These are phyloP conservation scores for Crotalus horridus DNA, from an alignment of 2,113 vertebrate species.

Conservation along the genomic window DNA sequence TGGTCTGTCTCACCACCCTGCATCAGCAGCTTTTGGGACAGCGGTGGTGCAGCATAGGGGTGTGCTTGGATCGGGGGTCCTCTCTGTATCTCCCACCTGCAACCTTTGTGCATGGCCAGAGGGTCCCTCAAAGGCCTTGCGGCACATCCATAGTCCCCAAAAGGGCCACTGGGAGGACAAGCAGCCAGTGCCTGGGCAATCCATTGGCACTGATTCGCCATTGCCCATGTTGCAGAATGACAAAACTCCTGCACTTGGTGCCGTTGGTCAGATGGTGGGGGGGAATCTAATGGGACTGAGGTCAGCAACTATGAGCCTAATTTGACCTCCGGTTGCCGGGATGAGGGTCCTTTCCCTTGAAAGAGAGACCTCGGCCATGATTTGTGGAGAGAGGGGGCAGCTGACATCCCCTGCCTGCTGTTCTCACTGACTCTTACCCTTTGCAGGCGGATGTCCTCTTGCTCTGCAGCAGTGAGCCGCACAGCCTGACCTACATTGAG, in stretches of 20 bases:
- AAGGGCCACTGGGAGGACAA: background rate
- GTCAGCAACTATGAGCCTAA: background rate
- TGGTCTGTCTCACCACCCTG: background rate
- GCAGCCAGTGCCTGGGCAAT: background rate
- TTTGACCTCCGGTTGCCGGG: background rate
- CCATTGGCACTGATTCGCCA: background rate
- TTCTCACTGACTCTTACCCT: conserved; percentile 6
- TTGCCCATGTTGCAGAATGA: background rate
- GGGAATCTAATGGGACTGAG: background rate
- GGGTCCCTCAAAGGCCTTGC: background rate
- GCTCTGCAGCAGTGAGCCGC: conserved; percentile 91
- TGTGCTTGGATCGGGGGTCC: background rate
- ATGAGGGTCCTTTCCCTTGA: background rate
- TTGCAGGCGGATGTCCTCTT: conserved; percentile 87
- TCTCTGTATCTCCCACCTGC: background rate
- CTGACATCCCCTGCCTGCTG: background rate
- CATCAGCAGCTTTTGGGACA: background rate
- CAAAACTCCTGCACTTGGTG: background rate
- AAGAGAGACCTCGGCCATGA: background rate
- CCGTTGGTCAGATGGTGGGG: background rate
- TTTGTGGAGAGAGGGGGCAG: accelerated
- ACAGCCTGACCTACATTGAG: conserved; percentile 87
- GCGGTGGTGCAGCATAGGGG: background rate
- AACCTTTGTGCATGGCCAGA: background rate
- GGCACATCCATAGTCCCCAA: background rate